phyloP scores from a whole-genome alignment of 2,888 invertebrate species.

The Choreutis nemorana region DNA sequence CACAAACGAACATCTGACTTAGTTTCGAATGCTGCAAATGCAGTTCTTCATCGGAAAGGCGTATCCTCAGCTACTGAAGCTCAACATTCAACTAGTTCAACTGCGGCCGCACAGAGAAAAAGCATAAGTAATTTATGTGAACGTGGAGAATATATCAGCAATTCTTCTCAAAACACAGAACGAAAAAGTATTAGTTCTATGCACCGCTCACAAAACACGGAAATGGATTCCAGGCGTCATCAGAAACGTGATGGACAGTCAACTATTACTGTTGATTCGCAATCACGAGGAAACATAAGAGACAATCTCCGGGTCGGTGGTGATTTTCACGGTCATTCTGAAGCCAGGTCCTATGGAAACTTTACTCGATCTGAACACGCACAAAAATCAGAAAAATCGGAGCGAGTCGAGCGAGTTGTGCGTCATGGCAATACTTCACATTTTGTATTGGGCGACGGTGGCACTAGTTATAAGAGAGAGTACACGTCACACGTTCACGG shows the following conservation, averaged over 20 bases:
- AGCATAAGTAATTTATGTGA: constrained; percentile 83
- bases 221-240: constrained; percentile 37
- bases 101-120: constrained; percentile 81
- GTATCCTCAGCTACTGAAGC: constrained; percentile 74
- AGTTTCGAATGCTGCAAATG: constrained; percentile 78
- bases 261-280: constrained; percentile 63
- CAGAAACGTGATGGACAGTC: constrained; percentile 64
- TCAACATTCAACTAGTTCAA: constrained; percentile 74
- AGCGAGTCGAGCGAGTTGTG: constrained; percentile 66
- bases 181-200: constrained; percentile 81
- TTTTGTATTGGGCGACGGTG: constrained; percentile 76
- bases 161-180: constrained; percentile 72
- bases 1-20: constrained; percentile 81
- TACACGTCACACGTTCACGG: constrained; percentile 75
- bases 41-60: constrained; percentile 81
- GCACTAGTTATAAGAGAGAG: constrained; percentile 79
- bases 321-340: constrained; percentile 77
- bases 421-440: constrained; percentile 76
- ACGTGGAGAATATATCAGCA: constrained; percentile 72
- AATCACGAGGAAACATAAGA: constrained; percentile 66
- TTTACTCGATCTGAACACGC: constrained; percentile 63
- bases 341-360: constrained; percentile 74
- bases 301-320: constrained; percentile 78
- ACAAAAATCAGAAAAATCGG: constrained; percentile 50
- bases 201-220: constrained; percentile 70